Evolutionary conservation across 2,888 invertebrate species (phyloP), one percentile per base, ranked within the genome.

Genomic region (Ophioninae sp.): DNA sequence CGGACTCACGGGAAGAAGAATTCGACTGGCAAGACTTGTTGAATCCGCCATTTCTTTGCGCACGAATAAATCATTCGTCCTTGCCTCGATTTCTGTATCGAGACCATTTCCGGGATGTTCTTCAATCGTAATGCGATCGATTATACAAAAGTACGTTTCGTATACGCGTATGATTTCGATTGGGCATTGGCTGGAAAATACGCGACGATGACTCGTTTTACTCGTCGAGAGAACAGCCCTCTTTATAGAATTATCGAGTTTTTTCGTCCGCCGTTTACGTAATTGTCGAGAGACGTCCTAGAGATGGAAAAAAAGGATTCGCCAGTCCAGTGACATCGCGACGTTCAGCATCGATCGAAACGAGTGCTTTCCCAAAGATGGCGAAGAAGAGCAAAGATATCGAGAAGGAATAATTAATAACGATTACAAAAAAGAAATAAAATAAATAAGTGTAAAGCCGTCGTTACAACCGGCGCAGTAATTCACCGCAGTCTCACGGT

Each of bases 401-500:
- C 7, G 39, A 13, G 64, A 65, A 37, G 59, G 21, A 64, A 20
- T 50, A 57, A n/a, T 17, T 8, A 13, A 13, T 50, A 41, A 30
- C 3, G 30, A 30, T 30, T 30, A 2, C 3, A 30, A 30, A 30
- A 30, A 30, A 30, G 59, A 59, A 57, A 57, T n/a, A n/a, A 68
- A 39, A 20, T 41, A 68, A 69, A 75, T 30, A 61, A 44, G 75
- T 67, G 69, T 59, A 30, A 67, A 44, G 65, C 41, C 65, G 59
- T 65, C 82, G 78, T 76, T 59, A 76, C 39, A 76, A 76, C 67
- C 76, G 67, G 67, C 59, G 67, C 76, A 39, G 76, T 68, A 76
- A 76, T 76, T 76, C 76, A 76, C 67, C 69, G 69, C 59, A 75
- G 67, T 76, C 77, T 77, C 81, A 82, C 77, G 72, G 81, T 82